Percentiles rank a stretch among this genome's conserved stretches.
Conservation (phyloP, 2,797 vertebrate species). For the Gobionotothen gibberifrons region DNA sequence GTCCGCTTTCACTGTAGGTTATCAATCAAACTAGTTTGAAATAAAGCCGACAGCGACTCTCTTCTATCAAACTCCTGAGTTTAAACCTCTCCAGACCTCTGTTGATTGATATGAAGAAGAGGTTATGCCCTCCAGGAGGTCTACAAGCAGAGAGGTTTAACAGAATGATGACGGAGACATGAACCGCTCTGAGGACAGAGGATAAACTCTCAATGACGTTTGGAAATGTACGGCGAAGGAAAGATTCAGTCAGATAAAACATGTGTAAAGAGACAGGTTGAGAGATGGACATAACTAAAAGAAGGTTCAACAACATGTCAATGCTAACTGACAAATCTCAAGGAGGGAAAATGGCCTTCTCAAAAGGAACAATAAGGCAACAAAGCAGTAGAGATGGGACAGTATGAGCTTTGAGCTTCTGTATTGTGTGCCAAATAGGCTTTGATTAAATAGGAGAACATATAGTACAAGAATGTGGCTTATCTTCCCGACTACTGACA, state of each 20-base stretch:
- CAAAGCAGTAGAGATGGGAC: constrained; percentile 26
- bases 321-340: constrained; percentile 28
- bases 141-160: constrained; percentile 55
- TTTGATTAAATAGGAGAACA: background rate
- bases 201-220: constrained; percentile 44
- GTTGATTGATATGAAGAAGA: constrained; percentile 21
- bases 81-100: constrained; percentile 50
- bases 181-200: constrained; percentile 43
- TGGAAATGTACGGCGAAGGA: constrained; percentile 20
- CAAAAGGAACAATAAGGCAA: constrained; percentile 34
- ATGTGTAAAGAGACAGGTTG: constrained; percentile 20
- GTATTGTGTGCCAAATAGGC: constrained; percentile 23
- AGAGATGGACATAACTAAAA: constrained; percentile 51
- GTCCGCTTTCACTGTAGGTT: background rate
- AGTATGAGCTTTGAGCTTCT: constrained; percentile 27
- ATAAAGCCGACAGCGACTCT: constrained; percentile 44
- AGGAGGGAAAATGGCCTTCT: constrained; percentile 36
- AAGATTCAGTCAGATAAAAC: constrained; percentile 21
- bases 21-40: constrained; percentile 43
- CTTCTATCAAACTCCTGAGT: constrained; percentile 37
- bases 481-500: constrained; percentile 1
- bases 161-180: constrained; percentile 46
- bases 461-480: background rate
- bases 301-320: constrained; percentile 24
- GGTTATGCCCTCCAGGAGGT: constrained; percentile 25